Evolutionary conservation across 2,797 vertebrate genomes (phyloP).

Genomic region (Premnoplex brunnescens): DNA sequence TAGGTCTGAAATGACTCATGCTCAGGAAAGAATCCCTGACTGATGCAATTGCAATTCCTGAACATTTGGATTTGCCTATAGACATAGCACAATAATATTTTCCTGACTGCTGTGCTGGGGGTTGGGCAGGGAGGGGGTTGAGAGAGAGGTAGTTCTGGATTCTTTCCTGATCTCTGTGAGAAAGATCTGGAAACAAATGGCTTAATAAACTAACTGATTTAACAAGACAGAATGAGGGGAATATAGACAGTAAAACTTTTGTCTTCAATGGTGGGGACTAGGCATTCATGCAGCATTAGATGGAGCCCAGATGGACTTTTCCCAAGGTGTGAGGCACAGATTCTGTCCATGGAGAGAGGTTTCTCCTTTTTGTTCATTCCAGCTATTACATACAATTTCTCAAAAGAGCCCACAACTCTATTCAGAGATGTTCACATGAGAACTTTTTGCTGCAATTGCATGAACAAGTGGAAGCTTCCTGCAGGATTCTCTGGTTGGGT

Average conservation of each 20-base stretch:
- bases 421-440: background rate
- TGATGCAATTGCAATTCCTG: background rate
- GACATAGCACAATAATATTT: background rate
- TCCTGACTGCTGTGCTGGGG: background rate
- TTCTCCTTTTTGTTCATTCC: background rate
- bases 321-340: background rate
- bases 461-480: background rate
- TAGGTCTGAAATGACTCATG: background rate
- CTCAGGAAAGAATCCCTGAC: background rate
- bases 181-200: background rate
- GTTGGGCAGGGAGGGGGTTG: rapidly evolving
- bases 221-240: background rate
- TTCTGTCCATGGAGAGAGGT: background rate
- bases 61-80: background rate
- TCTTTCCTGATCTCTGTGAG: rapidly evolving
- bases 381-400: background rate
- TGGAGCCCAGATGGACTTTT: background rate
- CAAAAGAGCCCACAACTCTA: rapidly evolving
- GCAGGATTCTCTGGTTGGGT: rapidly evolving
- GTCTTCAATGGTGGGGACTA: background rate
- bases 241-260: background rate
- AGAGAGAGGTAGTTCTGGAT: background rate
- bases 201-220: background rate
- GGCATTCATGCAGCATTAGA: background rate
- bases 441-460: background rate